phyloP scores from a whole-genome alignment of 2,797 vertebrate species.

The Lates japonicus region DNA sequence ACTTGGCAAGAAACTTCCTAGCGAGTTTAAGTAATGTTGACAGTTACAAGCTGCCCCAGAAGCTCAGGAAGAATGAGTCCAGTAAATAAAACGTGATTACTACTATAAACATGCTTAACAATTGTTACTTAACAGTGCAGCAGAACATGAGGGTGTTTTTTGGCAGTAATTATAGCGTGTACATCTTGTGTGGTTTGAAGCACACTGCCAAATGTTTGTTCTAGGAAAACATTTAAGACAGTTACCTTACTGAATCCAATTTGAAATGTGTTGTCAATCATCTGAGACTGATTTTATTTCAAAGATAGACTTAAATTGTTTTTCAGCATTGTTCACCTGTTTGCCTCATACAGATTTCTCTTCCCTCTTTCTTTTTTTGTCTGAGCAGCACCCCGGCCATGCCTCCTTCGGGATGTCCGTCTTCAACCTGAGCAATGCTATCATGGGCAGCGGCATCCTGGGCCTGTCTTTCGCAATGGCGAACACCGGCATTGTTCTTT shows the following conservation, averaged over 20 bases:
- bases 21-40: too few species aligned
- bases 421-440: conserved; percentile 98
- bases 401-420: conserved; percentile 96
- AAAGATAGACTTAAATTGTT: background rate
- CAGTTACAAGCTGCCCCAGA: background rate
- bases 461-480: conserved; percentile 98
- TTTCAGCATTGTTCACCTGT: background rate
- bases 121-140: background rate
- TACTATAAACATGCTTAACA: background rate
- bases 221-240: accelerated
- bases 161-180: background rate
- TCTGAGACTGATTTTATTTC: background rate
- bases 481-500: conserved; percentile 96
- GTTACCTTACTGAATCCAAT: background rate
- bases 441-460: conserved; percentile 98
- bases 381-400: conserved; percentile 91
- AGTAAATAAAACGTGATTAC: conserved; percentile 24
- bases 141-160: background rate
- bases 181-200: background rate
- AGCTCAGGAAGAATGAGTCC: background rate
- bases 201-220: conserved; percentile 5
- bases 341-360: background rate
- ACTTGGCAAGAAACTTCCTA: too few species aligned
- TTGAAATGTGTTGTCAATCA: background rate
- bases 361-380: conserved; percentile 30